Conservation (phyloP, 2,888 invertebrate genomes). For the Schrankia costaestrigalis region DNA sequence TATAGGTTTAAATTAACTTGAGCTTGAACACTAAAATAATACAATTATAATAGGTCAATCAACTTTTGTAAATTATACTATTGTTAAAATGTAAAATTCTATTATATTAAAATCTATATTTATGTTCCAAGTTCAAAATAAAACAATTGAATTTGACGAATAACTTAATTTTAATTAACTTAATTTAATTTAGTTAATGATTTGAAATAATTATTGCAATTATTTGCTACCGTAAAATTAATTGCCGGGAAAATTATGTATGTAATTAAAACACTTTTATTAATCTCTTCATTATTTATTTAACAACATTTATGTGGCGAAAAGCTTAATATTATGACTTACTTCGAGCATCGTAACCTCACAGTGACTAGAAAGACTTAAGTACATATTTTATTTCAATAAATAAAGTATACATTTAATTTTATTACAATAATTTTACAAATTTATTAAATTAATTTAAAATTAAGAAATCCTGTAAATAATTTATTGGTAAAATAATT, state of each 20-base stretch:
- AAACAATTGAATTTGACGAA: no score
- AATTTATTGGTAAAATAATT: background rate
- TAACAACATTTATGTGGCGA: slow-evolving; percentile 30
- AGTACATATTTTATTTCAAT: slow-evolving; percentile 50
- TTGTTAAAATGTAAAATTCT: no score
- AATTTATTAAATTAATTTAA: background rate
- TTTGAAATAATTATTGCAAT: background rate
- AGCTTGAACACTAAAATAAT: no score
- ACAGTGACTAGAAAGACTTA: slow-evolving; percentile 34
- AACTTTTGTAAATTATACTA: no score
- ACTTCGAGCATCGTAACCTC: slow-evolving; percentile 35
- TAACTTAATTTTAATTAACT: slow-evolving; percentile 10
- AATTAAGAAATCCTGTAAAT: background rate
- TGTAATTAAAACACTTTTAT: background rate
- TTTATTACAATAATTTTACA: slow-evolving; percentile 7
- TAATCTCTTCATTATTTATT: slow-evolving; percentile 32
- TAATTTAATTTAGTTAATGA: background rate
- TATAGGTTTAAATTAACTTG: no score
- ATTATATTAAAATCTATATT: no score
- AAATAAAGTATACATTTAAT: slow-evolving; percentile 45
- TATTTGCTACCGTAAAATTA: no score
- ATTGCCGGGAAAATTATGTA: no score
- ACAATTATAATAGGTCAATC: no score
- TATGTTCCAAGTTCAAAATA: no score
- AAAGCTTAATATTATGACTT: slow-evolving; percentile 23